These are phyloP conservation scores for Orthosia gothica DNA, from an alignment of 2,888 invertebrate species.

Conservation along the genomic window DNA sequence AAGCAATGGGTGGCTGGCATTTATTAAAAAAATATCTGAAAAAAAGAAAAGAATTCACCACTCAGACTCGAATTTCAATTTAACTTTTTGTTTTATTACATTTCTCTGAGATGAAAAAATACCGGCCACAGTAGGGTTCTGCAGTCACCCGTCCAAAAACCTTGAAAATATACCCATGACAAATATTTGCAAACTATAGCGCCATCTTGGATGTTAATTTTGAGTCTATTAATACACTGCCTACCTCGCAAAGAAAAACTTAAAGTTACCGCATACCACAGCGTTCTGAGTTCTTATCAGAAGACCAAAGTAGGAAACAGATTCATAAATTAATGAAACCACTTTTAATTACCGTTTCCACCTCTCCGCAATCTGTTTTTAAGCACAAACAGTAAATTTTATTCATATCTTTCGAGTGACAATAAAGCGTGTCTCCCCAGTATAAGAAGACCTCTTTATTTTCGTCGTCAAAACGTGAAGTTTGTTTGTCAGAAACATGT, in stretches of 20 bases:
- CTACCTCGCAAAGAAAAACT: no score
- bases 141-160: no score
- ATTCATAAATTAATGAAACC: conserved; percentile 3
- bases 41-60: not conserved
- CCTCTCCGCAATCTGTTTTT: conserved; percentile 25
- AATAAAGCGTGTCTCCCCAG: conserved; percentile 43
- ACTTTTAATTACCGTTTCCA: conserved; percentile 10
- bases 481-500: conserved; percentile 24
- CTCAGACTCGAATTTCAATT: not conserved
- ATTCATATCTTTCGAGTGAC: conserved; percentile 41
- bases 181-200: no score
- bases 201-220: no score
- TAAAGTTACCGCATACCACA: no score
- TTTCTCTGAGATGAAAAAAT: no score
- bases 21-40: no score
- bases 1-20: not conserved
- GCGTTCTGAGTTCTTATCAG: no score
- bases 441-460: conserved; percentile 27
- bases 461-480: not conserved
- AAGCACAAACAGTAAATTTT: conserved; percentile 38
- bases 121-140: no score
- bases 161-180: no score
- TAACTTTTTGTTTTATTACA: no score
- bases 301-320: not conserved
- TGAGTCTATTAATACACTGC: no score